Evolutionary conservation across 2,797 vertebrate species (phyloP).

Genomic region (Phoxinus dragarum): DNA sequence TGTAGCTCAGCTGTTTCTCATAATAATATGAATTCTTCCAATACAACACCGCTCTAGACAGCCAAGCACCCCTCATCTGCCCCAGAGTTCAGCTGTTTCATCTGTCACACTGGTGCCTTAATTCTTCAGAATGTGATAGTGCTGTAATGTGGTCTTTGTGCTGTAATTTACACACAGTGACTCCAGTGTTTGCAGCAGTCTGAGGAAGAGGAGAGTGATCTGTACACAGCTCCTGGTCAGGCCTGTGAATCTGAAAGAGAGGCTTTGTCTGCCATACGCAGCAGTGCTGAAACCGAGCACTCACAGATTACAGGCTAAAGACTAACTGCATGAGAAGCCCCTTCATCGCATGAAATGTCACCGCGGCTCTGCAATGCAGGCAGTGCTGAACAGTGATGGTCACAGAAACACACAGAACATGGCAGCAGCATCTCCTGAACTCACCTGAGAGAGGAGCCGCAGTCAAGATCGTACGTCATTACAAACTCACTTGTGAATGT

Average conservation of each 20-base stretch:
- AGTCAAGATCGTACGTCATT: background rate
- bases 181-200: conserved; percentile 11
- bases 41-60: background rate
- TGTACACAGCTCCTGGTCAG: conserved; percentile 20
- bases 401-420: background rate
- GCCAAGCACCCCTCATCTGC: background rate
- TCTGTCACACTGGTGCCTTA: conserved; percentile 15
- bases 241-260: conserved; percentile 26
- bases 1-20: background rate
- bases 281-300: conserved; percentile 12
- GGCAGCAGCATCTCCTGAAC: background rate
- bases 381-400: background rate
- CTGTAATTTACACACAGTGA: conserved; percentile 7
- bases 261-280: conserved; percentile 40
- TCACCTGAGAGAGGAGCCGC: background rate
- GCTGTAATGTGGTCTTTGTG: conserved; percentile 28
- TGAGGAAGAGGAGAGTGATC: conserved; percentile 38
- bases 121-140: conserved; percentile 3
- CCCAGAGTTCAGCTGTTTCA: conserved; percentile 21
- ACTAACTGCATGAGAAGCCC: conserved; percentile 4
- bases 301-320: conserved; percentile 10
- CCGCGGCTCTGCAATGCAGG: background rate
- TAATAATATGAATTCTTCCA: background rate
- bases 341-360: conserved; percentile 14
- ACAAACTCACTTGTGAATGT: background rate